Conservation (phyloP, 30 jellyfish, hydroid and myxozoan species). For the Mastigias papua region DNA sequence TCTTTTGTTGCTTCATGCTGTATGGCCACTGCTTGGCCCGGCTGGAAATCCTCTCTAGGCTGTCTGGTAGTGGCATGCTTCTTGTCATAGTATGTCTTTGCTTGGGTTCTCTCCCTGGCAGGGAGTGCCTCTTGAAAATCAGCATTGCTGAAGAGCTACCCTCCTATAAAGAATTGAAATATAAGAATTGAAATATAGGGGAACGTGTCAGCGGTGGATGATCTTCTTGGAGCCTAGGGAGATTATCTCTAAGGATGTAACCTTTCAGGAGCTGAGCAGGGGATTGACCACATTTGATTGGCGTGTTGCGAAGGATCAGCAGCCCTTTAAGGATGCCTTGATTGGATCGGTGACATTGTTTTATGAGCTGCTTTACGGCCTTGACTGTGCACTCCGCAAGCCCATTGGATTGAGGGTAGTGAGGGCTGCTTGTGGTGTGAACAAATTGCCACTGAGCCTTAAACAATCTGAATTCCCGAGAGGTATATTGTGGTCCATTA, state of each 20-base stretch:
- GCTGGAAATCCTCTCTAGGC: slow-evolving; percentile 36
- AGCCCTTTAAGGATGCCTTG: slow-evolving; percentile 54
- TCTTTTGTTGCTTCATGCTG: slow-evolving; percentile 56
- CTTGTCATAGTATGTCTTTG: neutral
- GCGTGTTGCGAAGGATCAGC: slow-evolving; percentile 50
- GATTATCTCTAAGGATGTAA: slow-evolving; percentile 38
- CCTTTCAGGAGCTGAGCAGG: slow-evolving; percentile 70
- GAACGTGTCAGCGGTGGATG: slow-evolving; percentile 3
- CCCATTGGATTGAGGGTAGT: neutral
- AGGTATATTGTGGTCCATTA: too few species aligned
- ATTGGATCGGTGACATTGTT: slow-evolving; percentile 52
- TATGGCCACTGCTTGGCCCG: slow-evolving; percentile 60
- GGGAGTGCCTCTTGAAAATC: too few species aligned
- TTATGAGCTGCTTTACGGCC: slow-evolving; percentile 31
- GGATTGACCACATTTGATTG: slow-evolving; percentile 55
- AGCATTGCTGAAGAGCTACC: too few species aligned
- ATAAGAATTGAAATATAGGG: too few species aligned
- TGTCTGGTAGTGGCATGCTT: slow-evolving; percentile 7
- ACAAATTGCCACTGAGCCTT: too few species aligned
- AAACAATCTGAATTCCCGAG: too few species aligned
- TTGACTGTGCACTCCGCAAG: slow-evolving; percentile 36
- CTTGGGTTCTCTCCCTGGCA: neutral
- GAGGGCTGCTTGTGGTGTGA: too few species aligned
- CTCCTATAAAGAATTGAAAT: too few species aligned
- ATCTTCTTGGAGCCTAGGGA: slow-evolving; percentile 49